These are phyloP conservation scores for Stegodyphus dumicola DNA, from an alignment of 1,140 invertebrate genomes.

Conservation along the genomic window DNA sequence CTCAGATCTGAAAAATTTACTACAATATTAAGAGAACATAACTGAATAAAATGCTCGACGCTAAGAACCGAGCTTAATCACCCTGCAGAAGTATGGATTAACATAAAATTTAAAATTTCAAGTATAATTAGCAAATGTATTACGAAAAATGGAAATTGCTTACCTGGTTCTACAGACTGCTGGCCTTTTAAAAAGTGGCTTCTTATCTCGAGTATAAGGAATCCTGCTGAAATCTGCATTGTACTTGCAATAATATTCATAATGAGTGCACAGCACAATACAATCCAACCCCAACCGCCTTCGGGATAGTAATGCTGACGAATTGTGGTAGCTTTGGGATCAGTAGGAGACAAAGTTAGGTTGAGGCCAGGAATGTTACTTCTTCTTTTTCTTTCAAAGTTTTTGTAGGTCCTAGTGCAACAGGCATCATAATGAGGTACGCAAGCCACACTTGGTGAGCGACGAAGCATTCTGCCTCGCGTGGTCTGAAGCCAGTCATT, in stretches of 20 bases:
- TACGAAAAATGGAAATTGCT: neutral
- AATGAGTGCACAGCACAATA: slow-evolving; percentile 87
- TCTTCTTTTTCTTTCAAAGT: neutral
- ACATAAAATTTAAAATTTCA: no score
- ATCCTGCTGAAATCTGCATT: slow-evolving; percentile 80
- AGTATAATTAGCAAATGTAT: no score
- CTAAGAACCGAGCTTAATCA: no score
- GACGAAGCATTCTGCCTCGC: neutral
- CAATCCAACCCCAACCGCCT: slow-evolving; percentile 87
- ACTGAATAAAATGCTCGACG: no score
- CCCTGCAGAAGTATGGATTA: no score
- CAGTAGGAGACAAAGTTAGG: slow-evolving; percentile 47
- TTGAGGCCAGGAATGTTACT: slow-evolving; percentile 57
- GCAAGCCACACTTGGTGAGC: slow-evolving; percentile 21
- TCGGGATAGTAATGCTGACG: slow-evolving; percentile 71
- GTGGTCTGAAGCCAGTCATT: neutral
- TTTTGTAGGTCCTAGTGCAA: neutral
- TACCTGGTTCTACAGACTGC: slow-evolving; percentile 36
- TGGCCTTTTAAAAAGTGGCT: slow-evolving; percentile 59
- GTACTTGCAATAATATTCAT: slow-evolving; percentile 86
- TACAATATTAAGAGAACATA: no score
- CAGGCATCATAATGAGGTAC: slow-evolving; percentile 15
- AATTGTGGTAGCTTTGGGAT: slow-evolving; percentile 72
- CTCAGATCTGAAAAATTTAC: no score
- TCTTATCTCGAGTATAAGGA: slow-evolving; percentile 71